These are phyloP conservation scores for Pseudorasbora parva DNA, from an alignment of 2,113 vertebrate species.

Conservation along the genomic window DNA sequence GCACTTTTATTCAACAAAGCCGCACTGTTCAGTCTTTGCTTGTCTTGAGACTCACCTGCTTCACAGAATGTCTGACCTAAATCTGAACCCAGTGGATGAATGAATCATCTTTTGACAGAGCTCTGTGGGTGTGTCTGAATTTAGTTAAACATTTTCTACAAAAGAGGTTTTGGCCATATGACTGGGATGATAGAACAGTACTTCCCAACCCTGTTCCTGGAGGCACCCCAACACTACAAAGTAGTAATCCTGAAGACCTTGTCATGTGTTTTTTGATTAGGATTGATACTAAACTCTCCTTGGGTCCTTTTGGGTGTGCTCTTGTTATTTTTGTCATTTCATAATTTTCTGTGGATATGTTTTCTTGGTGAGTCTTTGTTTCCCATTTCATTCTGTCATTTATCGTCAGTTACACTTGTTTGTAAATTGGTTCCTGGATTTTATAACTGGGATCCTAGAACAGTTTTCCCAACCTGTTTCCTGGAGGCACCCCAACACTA, in stretches of 20 bases:
- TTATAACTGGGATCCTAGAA: neutral
- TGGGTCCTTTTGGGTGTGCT: too few species aligned
- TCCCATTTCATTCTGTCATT: neutral
- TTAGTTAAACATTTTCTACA: neutral
- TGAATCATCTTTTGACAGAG: too few species aligned
- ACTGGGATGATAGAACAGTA: too few species aligned
- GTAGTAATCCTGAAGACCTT: too few species aligned
- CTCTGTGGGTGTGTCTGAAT: neutral
- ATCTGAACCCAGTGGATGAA: neutral
- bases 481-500: neutral
- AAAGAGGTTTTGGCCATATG: neutral
- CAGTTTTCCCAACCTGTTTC: neutral
- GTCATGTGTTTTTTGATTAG: too few species aligned
- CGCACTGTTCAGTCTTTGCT: neutral
- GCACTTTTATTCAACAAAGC: neutral
- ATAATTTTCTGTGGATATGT: neutral
- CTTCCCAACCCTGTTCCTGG: too few species aligned
- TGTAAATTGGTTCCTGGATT: neutral
- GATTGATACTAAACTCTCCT: too few species aligned
- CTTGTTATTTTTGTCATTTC: neutral
- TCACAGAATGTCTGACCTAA: neutral
- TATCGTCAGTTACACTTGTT: neutral
- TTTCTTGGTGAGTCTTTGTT: neutral
- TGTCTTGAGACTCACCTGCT: neutral
- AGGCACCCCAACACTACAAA: too few species aligned